Base-by-base conservation (phyloP, 2,888 invertebrate species). In the Girardia tigrina region DNA sequence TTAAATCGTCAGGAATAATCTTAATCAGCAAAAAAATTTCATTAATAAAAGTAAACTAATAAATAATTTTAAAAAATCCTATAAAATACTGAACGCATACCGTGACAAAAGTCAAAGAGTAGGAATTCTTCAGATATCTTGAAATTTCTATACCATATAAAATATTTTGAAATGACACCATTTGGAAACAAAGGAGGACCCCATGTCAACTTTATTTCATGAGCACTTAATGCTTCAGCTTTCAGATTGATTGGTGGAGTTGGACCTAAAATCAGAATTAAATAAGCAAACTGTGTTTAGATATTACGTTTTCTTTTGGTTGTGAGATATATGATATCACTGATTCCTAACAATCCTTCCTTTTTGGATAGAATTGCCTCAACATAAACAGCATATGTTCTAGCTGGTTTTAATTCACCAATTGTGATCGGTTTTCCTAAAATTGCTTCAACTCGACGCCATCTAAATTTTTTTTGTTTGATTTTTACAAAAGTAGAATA, bases 261-360 rank as follows among this genome's bases (percentile, higher is more conserved):
- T 27, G 71, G 71, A 6, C 27, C 71, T 71, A 71, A 29, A 20
- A 6, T 14, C 16, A 29, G 14, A 6, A 27, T 6, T 27, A 71
- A 29, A n/a, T 71, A 6, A 16, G 14, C 4, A 71, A 6, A 29
- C 2, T 2, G 1, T 8, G 6, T 8, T 23, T 71, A 29, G 26
- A 28, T 12, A 12, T 12, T 71, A 71, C 71, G 23, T 28, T 27
- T 71, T 28, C 28, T 27, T 29, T 29, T 14, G 20, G 71, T 71
- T 14, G 28, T 27, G 2, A 71, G n/a, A 71, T 71, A 71, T 20
- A 71, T 29, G 6, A 71, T 28, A 71, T 71, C 71, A 20, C 71
- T 71, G 23, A 71, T 29, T 14, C n/a, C 71, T 4, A 27, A 14
- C 29, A 26, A 29, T 26, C n/a, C 27, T 29, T 71, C 28, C 23